phyloP scores from a whole-genome alignment of 2,113 vertebrate genomes.

The Apteryx owenii region DNA sequence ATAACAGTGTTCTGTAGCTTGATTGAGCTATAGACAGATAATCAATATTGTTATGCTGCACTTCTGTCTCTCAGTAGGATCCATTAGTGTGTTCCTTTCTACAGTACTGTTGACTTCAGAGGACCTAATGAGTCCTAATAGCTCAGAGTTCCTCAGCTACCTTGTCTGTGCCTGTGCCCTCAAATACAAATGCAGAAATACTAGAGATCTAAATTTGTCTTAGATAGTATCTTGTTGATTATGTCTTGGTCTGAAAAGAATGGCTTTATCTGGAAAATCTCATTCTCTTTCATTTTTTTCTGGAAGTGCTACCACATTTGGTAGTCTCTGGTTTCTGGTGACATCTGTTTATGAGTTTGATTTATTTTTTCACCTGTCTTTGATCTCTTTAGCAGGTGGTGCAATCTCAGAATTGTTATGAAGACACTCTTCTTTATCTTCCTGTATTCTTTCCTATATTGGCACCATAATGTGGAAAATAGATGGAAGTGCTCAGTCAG shows the following conservation, averaged over 20 bases:
- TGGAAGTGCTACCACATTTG: neutral
- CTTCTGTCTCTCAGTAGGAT: neutral
- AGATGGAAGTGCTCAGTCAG: conserved; percentile 48
- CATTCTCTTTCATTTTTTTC: neutral
- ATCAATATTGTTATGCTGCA: neutral
- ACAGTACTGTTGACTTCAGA: neutral
- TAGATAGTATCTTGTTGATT: neutral
- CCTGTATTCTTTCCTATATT: conserved; percentile 32
- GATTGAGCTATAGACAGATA: neutral
- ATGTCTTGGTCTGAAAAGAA: fast-evolving
- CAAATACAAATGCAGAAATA: neutral
- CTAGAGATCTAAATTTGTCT: neutral
- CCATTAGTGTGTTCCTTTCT: neutral
- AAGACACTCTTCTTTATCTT: conserved; percentile 58
- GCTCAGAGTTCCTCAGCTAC: neutral
- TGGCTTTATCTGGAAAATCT: neutral
- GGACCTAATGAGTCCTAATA: neutral
- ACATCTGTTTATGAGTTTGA: neutral
- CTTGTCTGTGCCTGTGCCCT: neutral
- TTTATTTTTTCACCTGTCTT: conserved; percentile 43
- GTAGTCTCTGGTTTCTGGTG: neutral
- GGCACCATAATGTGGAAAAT: conserved; percentile 40
- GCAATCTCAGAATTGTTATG: conserved; percentile 84
- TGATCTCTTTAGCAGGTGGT: conserved; percentile 80
- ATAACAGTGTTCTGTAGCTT: neutral